A percentile compares a stretch with the other conserved stretches of the same genome.
These are phyloP conservation scores for Callaeas wilsoni DNA, from an alignment of 2,113 vertebrate species.

Conservation along the genomic window DNA sequence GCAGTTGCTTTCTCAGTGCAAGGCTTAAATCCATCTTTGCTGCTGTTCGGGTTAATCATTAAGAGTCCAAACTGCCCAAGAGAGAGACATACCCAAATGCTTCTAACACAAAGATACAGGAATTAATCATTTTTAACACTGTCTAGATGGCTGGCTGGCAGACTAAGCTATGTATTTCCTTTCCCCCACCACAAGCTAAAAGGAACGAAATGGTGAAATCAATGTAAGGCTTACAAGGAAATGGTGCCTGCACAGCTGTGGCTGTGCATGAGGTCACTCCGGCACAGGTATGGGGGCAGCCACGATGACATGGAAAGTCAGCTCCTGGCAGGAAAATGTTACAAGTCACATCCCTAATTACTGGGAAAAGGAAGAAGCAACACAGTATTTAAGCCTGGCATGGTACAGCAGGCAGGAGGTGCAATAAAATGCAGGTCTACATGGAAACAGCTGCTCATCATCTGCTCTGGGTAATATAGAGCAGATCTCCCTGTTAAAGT, in stretches of 20 bases:
- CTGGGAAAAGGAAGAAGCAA: constrained; percentile 1
- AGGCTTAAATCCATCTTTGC: neutral
- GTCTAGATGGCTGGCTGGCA: neutral
- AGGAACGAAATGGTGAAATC: neutral
- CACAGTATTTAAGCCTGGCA: neutral
- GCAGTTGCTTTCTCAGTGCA: neutral
- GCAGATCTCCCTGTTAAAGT: neutral
- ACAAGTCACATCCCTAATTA: neutral
- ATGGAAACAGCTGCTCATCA: constrained; percentile 3
- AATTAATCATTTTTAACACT: neutral
- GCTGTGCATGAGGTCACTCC: neutral
- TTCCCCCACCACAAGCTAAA: neutral
- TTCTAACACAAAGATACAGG: neutral
- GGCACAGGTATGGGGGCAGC: neutral
- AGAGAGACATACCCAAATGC: neutral
- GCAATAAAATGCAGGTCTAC: neutral
- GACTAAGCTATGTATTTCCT: neutral
- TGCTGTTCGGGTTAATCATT: neutral
- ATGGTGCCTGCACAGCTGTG: neutral
- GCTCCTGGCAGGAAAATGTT: neutral
- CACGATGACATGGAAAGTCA: neutral
- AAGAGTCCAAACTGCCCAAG: neutral
- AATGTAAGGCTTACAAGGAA: neutral
- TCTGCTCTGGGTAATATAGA: neutral
- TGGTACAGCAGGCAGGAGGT: neutral